Base-by-base conservation (phyloP, 1,140 invertebrate genomes). In the Mya arenaria region DNA sequence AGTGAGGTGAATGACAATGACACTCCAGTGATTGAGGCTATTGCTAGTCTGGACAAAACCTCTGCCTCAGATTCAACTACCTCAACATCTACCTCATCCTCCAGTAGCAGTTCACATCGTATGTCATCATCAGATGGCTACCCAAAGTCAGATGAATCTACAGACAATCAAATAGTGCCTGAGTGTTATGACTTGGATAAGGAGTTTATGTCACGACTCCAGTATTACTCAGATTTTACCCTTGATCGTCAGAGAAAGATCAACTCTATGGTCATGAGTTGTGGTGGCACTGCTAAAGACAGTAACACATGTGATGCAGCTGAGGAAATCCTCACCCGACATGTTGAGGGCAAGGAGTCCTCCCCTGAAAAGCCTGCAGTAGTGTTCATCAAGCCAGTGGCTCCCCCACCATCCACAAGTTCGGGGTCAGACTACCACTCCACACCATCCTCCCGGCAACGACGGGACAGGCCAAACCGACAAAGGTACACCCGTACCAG, bases 191-290 rank as follows among this genome's bases (percentile, higher is more conserved):
- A 88, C 30, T 56, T 84, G 4, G 84, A 89, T 78, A 85, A 90
- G 66, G 89, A 90, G 23, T 83, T 88, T n/a, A 69, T 86, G 68
- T 88, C 87, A n/a, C 84, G 90, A 28, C 81, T 88, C 25, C 74
- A 88, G 69, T 90, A 90, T 66, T 89, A 90, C 62, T 87, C 85
- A 36, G 88, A 90, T 74, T 89, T 90, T 68, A 90, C 89, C 32
- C 68, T 89, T 13, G 88, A 89, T 69, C 83, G 87, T 23, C 88
- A 91, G 69, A 77, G 85, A 10, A 90, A 89, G 66, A 89, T 89
- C 23, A 85, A 91, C 78, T 75, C 62, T 58, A 85, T 85, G 83
- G 66, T 79, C 10, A 44, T 36, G 44, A 71, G 68, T 1, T 83
- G 77, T 58, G 75, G 81, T 52, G 48, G 41, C 36, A 65, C 75